Conservation (phyloP, 2,888 invertebrate genomes). For the Mesopsocus fuscifrons region DNA sequence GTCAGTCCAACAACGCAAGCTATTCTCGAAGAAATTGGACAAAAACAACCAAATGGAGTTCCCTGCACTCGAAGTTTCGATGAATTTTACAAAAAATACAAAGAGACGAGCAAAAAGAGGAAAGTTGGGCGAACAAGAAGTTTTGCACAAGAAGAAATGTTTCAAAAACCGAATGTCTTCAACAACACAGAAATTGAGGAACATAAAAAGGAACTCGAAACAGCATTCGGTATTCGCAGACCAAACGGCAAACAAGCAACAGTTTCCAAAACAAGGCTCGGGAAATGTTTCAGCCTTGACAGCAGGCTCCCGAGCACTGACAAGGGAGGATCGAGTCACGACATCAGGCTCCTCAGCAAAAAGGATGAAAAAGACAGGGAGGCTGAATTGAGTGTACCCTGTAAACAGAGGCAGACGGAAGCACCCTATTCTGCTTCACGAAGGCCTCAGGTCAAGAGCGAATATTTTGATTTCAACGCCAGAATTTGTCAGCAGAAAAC, state of each 20-base stretch:
- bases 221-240: conserved; percentile 2
- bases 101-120: background rate
- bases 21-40: conserved; percentile 53
- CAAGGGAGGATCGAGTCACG: background rate
- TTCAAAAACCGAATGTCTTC: conserved; percentile 6
- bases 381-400: background rate
- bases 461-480: background rate
- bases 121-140: conserved; percentile 6
- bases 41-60: conserved; percentile 31
- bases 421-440: background rate
- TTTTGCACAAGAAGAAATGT: conserved; percentile 4
- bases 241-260: background rate
- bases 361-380: background rate
- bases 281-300: background rate
- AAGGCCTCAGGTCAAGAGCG: background rate
- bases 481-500: conserved; percentile 19
- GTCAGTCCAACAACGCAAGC: conserved; percentile 49
- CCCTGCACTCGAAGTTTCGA: conserved; percentile 13
- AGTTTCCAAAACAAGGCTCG: background rate
- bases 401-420: background rate
- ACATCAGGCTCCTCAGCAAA: background rate
- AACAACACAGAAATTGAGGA: conserved; percentile 3
- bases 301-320: background rate
- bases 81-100: conserved; percentile 6
- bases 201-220: conserved; percentile 5